Percentiles rank a stretch among this genome's conserved stretches.
These are phyloP conservation scores for Lepisosteus osseus DNA, from an alignment of 2,113 vertebrate species.

Conservation along the genomic window DNA sequence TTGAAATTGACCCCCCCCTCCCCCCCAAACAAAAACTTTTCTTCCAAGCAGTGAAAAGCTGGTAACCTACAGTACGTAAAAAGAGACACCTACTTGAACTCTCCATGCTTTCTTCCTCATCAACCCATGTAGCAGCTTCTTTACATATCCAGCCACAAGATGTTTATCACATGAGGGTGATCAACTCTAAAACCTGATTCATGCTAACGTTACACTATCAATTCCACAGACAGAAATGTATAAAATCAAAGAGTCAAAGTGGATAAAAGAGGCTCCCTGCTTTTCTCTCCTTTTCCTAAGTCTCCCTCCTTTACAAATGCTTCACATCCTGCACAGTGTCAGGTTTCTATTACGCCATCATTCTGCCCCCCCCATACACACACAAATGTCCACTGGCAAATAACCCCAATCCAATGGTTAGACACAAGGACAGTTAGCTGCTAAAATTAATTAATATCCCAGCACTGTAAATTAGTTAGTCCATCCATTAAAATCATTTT, in stretches of 20 bases:
- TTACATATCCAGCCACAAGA: conserved; percentile 31
- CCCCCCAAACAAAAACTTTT: conserved; percentile 53
- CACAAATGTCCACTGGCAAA: conserved; percentile 51
- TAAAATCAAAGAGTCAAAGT: too few relatives aligned
- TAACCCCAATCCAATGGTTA: conserved; percentile 55
- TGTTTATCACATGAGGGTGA: conserved; percentile 20
- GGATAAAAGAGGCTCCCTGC: conserved; percentile 1
- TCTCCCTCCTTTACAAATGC: conserved; percentile 37
- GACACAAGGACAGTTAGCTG: conserved; percentile 48
- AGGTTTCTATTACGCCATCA: conserved; percentile 60
- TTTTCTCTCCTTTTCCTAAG: conserved; percentile 16
- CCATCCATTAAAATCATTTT: too few relatives aligned
- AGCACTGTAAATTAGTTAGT: too few relatives aligned
- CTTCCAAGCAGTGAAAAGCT: conserved; percentile 31
- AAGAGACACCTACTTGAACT: conserved; percentile 41
- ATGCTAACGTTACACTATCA: conserved; percentile 8
- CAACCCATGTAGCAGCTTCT: conserved; percentile 28
- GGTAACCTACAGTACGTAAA: conserved; percentile 31
- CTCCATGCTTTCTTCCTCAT: conserved; percentile 35
- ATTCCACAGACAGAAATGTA: not conserved
- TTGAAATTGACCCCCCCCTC: conserved; percentile 13
- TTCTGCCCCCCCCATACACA: conserved; percentile 40
- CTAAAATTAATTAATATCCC: conserved; percentile 11
- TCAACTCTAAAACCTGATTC: conserved; percentile 34
- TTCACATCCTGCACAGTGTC: conserved; percentile 57